Conservation (phyloP, 64 coral and sea anemone genomes). For the Platygyra sinensis region DNA sequence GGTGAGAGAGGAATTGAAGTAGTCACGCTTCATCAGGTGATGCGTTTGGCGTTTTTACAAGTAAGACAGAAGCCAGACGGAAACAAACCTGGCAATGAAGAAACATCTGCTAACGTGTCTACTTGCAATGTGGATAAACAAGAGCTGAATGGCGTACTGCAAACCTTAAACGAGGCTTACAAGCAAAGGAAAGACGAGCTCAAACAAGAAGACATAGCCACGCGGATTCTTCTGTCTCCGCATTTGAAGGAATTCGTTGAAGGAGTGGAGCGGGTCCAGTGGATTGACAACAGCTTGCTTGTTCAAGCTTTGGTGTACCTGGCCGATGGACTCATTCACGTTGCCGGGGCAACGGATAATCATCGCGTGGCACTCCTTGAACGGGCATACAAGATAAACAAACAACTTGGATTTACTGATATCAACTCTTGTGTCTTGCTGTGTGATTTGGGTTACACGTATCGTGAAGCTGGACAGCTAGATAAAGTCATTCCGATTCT, state of each 20-base stretch:
- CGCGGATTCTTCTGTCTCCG: constrained; percentile 69
- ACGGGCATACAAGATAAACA: constrained; percentile 24
- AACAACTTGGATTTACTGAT: constrained; percentile 14
- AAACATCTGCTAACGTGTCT: background rate
- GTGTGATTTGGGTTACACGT: constrained; percentile 76
- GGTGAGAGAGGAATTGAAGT: constrained; percentile 83
- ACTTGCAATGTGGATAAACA: background rate
- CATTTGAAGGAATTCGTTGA: constrained; percentile 71
- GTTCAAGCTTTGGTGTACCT: constrained; percentile 61
- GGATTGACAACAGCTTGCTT: constrained; percentile 15
- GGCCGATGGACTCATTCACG: constrained; percentile 61
- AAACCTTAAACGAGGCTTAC: constrained; percentile 24
- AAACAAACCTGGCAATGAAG: background rate
- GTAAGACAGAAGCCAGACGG: constrained; percentile 28
- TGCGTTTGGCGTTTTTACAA: constrained; percentile 73
- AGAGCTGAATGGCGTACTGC: constrained; percentile 17
- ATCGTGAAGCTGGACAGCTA: constrained; percentile 71
- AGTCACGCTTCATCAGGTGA: constrained; percentile 84
- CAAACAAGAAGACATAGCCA: constrained; percentile 39
- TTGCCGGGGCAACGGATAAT: constrained; percentile 46
- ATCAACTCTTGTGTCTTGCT: constrained; percentile 53
- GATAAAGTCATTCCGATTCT: constrained; percentile 68
- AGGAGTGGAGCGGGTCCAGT: background rate
- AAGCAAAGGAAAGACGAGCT: background rate
- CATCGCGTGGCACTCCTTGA: constrained; percentile 46